phyloP scores from a whole-genome alignment of 2,888 invertebrate genomes.

The Melolontha melolontha region DNA sequence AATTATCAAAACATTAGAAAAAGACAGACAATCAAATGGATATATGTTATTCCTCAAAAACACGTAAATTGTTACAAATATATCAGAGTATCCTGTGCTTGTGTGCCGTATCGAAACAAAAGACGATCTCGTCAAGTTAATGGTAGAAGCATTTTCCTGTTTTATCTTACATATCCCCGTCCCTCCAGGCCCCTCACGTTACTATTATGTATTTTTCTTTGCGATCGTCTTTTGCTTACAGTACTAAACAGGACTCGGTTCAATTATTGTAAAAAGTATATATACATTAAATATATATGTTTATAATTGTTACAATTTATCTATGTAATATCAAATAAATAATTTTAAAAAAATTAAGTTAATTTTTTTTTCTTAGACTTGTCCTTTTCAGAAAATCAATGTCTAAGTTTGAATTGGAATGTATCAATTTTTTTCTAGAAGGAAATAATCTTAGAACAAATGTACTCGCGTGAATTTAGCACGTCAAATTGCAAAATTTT shows the following conservation, averaged over 20 bases:
- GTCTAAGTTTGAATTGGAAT: too few species aligned
- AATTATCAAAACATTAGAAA: neutral
- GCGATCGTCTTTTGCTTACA: constrained; percentile 2
- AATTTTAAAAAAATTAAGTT: constrained; percentile 31
- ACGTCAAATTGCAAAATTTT: too few species aligned
- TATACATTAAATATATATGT: constrained; percentile 42
- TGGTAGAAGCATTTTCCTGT: neutral
- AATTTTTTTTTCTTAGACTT: too few species aligned
- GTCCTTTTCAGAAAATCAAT: too few species aligned
- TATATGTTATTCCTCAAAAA: neutral
- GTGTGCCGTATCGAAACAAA: constrained; percentile 4
- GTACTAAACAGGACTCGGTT: neutral
- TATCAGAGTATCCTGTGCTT: constrained; percentile 1
- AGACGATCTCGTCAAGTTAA: constrained; percentile 1
- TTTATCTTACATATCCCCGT: too few species aligned
- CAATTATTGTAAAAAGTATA: constrained; percentile 20
- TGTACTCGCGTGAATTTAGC: too few species aligned
- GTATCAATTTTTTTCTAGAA: too few species aligned
- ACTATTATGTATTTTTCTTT: neutral
- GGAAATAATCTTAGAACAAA: too few species aligned
- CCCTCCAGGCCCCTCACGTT: too few species aligned
- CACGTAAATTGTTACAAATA: constrained; percentile 1
- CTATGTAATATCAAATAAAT: constrained; percentile 45
- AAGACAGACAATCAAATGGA: constrained; percentile 20
- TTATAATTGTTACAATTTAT: constrained; percentile 50